These are phyloP conservation scores for Aphidius gifuensis DNA, from an alignment of 1,140 invertebrate species.

Conservation along the genomic window DNA sequence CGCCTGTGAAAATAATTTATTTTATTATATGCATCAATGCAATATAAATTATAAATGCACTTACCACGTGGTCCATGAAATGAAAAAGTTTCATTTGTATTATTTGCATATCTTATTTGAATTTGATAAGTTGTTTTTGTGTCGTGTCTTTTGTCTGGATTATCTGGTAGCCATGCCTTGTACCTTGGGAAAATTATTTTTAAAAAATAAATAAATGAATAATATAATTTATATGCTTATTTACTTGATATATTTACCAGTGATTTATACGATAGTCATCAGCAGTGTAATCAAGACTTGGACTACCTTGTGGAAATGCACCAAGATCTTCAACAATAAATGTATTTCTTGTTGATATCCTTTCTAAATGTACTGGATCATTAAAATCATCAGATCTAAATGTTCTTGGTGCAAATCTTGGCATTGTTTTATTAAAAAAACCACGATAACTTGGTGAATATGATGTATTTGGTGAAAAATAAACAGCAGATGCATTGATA, in stretches of 20 bases:
- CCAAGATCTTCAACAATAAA: conserved; percentile 81
- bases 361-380: conserved; percentile 87
- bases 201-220: conserved; percentile 13
- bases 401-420: conserved; percentile 90
- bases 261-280: conserved; percentile 90
- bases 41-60: conserved; percentile 18
- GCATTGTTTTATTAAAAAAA: conserved; percentile 96
- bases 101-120: conserved; percentile 90
- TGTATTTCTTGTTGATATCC: conserved; percentile 88
- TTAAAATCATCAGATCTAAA: conserved; percentile 91
- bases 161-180: conserved; percentile 83
- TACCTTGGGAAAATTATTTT: conserved; percentile 56
- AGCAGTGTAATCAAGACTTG: conserved; percentile 84
- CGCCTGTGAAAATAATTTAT: conserved; percentile 52
- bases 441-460: conserved; percentile 93
- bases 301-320: conserved; percentile 69
- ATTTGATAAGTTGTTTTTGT: conserved; percentile 92
- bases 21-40: conserved; percentile 4
- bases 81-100: conserved; percentile 92
- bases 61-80: conserved; percentile 86
- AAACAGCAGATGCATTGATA: conserved; percentile 91
- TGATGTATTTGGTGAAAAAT: conserved; percentile 91
- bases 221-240: neutral
- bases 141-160: conserved; percentile 76
- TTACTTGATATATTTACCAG: conserved; percentile 62